These are phyloP conservation scores for Drosophila miranda DNA, from an alignment of 1,140 invertebrate genomes.

Conservation along the genomic window DNA sequence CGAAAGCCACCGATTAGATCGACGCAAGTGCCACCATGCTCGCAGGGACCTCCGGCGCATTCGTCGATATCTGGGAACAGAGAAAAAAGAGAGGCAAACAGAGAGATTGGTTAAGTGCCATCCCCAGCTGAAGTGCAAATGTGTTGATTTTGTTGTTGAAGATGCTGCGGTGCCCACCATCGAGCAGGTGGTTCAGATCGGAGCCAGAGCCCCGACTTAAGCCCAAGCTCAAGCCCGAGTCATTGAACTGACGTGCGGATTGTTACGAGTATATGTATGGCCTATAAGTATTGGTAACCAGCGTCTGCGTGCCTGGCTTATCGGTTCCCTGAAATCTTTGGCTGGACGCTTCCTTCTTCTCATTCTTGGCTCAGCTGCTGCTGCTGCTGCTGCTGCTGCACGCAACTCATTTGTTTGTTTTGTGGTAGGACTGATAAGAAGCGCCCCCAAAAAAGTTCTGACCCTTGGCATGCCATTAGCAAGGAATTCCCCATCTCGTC, in stretches of 20 bases:
- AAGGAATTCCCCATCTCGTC: conserved; percentile 14
- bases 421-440: conserved; percentile 45
- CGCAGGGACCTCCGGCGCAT: conserved; percentile 91
- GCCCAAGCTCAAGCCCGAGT: conserved; percentile 29
- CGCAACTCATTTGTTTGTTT: conserved; percentile 72
- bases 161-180: neutral
- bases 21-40: conserved; percentile 93
- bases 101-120: conserved; percentile 53
- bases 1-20: conserved; percentile 89
- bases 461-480: conserved; percentile 38
- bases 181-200: conserved; percentile 54
- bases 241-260: conserved; percentile 53
- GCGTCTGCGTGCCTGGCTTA: conserved; percentile 44
- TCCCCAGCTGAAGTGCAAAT: conserved; percentile 55
- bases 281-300: conserved; percentile 28
- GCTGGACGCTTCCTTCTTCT: conserved; percentile 14
- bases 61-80: conserved; percentile 89
- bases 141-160: conserved; percentile 71
- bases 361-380: neutral
- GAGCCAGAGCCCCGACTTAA: no score
- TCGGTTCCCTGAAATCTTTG: conserved; percentile 39
- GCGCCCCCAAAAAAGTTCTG: conserved; percentile 24
- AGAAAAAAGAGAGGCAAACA: conserved; percentile 16
- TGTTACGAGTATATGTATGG: neutral
- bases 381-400: conserved; percentile 19